Evolutionary conservation across 2,113 vertebrate species (phyloP).

Genomic region (Erythrolamprus reginae): DNA sequence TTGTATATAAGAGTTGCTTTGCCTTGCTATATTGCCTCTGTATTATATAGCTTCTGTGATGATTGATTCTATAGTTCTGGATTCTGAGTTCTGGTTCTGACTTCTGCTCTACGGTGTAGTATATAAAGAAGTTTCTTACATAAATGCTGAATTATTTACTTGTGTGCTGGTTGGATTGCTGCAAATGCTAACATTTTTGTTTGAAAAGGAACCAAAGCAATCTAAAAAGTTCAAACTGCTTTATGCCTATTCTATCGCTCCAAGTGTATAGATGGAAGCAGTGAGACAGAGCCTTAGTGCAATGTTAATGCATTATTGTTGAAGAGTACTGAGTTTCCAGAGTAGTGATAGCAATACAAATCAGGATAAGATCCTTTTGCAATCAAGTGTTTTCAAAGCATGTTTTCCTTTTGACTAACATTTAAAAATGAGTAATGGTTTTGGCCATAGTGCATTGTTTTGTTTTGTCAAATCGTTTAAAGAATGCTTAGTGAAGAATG

Average conservation of each 20-base stretch:
- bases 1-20: too few species aligned
- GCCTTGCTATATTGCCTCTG: too few species aligned
- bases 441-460: not conserved
- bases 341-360: slow-evolving; percentile 49
- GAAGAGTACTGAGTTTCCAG: slow-evolving; percentile 61
- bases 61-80: too few species aligned
- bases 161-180: too few species aligned
- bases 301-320: slow-evolving; percentile 63
- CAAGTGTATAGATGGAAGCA: slow-evolving; percentile 68
- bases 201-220: not conserved
- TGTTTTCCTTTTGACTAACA: slow-evolving; percentile 45
- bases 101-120: too few species aligned
- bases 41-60: too few species aligned
- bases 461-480: not conserved
- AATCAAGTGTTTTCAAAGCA: slow-evolving; percentile 48
- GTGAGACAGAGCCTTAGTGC: slow-evolving; percentile 62
- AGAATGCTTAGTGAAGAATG: not conserved
- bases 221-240: slow-evolving; percentile 57
- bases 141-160: too few species aligned
- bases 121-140: too few species aligned
- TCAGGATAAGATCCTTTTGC: slow-evolving; percentile 51
- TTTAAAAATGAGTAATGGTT: not conserved
- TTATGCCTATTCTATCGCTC: slow-evolving; percentile 60
- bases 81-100: too few species aligned
- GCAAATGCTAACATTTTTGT: slow-evolving; percentile 20